Conservation (phyloP, 2,797 vertebrate genomes). For the Sparidentex hasta region DNA sequence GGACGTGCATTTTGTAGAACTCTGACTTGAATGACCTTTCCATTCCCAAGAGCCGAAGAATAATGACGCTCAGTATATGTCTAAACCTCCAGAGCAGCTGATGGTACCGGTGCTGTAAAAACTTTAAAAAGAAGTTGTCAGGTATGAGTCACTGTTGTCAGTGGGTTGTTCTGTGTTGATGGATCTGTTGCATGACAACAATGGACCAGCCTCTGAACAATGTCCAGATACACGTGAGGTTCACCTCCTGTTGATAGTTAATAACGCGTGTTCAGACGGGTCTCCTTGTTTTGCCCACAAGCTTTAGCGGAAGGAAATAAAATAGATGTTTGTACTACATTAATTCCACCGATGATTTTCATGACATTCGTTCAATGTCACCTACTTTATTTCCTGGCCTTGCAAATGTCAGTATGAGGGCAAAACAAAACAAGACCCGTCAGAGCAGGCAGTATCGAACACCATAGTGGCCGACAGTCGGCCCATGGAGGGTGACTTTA, state of each 20-base stretch:
- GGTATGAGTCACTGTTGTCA: not conserved
- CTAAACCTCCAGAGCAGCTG: no score
- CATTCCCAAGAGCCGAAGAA: no score
- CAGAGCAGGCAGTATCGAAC: constrained; percentile 4
- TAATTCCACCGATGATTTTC: not conserved
- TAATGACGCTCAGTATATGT: not conserved
- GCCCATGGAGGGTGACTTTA: constrained; percentile 5
- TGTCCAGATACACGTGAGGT: not conserved
- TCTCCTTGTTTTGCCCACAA: constrained; percentile 24
- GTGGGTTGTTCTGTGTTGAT: not conserved
- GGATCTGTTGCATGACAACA: not conserved
- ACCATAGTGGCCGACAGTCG: constrained; percentile 11
- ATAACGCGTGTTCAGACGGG: not conserved
- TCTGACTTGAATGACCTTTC: no score
- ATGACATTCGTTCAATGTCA: not conserved
- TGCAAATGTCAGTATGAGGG: not conserved
- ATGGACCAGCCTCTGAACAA: not conserved
- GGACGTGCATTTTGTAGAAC: no score
- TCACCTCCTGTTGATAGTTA: not conserved
- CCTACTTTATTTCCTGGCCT: constrained; percentile 2
- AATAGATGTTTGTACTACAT: not conserved
- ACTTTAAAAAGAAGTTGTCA: no score
- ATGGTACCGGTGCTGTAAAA: no score
- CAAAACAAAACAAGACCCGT: constrained; percentile 17
- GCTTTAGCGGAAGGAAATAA: constrained; percentile 8